Conservation (phyloP, 2,113 vertebrate species). For the Nothobranchius furzeri region DNA sequence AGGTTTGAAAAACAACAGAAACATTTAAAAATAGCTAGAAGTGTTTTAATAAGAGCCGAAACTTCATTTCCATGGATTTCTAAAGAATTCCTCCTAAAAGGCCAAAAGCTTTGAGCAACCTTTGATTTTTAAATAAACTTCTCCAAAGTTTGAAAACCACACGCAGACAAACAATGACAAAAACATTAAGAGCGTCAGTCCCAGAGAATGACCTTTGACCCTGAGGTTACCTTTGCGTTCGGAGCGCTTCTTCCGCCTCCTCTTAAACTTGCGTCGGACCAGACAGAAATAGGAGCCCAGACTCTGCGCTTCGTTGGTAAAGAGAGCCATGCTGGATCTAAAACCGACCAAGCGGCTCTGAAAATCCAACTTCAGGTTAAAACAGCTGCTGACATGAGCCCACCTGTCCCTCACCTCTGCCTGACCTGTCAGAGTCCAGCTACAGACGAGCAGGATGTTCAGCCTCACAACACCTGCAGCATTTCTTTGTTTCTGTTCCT, state of each 20-base stretch:
- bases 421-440: background rate
- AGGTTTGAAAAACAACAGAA: too few relatives aligned
- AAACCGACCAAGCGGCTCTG: slow-evolving; percentile 1
- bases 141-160: too few relatives aligned
- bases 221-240: slow-evolving; percentile 84
- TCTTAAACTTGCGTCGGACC: slow-evolving; percentile 70
- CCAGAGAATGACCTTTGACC: background rate
- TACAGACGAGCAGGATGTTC: slow-evolving; percentile 2
- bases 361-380: background rate
- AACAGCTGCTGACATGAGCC: slow-evolving; percentile 9
- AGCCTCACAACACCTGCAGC: slow-evolving; percentile 69
- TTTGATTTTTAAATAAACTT: too few relatives aligned
- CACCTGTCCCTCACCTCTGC: slow-evolving; percentile 18
- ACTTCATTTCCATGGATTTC: too few relatives aligned
- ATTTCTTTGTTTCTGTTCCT: slow-evolving; percentile 55
- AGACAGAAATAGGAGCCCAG: slow-evolving; percentile 74
- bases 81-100: too few relatives aligned
- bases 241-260: slow-evolving; percentile 82
- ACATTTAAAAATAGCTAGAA: too few relatives aligned
- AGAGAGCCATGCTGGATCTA: slow-evolving; percentile 72
- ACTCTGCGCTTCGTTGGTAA: slow-evolving; percentile 42
- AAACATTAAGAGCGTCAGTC: slow-evolving; percentile 1
- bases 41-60: too few relatives aligned
- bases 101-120: too few relatives aligned
- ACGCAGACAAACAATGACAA: too few relatives aligned